Base-by-base conservation (phyloP, 2,113 vertebrate species). In the Lycaon pictus region DNA sequence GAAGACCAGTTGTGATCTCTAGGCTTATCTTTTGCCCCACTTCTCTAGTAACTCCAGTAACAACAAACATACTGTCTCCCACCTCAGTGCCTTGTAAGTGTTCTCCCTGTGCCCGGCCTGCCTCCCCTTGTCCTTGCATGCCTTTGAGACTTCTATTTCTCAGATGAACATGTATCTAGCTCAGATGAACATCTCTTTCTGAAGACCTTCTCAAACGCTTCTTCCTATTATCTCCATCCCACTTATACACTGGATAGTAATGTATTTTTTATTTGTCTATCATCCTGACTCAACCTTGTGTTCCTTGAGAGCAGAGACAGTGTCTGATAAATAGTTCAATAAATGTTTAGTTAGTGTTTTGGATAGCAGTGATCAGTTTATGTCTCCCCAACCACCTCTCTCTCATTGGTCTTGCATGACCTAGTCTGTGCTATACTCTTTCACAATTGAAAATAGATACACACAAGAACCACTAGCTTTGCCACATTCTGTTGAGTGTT, bases 301-400 rank as follows among this genome's bases (percentile, higher is more conserved):
- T 95, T 93, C 65, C 27, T 97, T 95, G 37, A 95, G 63, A 90
- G 55, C 95, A 95, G 80, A 94, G 56, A 85, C 17, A 81, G 77
- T 90, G 4, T 95, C 72, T 93, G 77, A 96, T 83, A 92, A 77
- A 90, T 71, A 91, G 74, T 35, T 84, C 83, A 62, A 37, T 93
- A 77, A 94, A 74, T 87, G 72, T 83, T 76, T 96, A 80, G 92
- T 82, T 69, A 35, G 88, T 83, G 20, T 94, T 95, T 74, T 94
- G 51, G 69, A 69, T 83, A 74, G 32, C 69, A 83, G n/a, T 94
- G 72, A 65, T 96, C 72, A 69, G 79, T 92, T 43, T 94, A 53
- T 87, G 60, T 90, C 74, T 96, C 77, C 79, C 55, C 86, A 93
- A 0, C 22, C 69, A 90, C 58, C 58, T 65, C 76, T 25, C 15